Conservation (phyloP, 1,140 invertebrate genomes). For the Mycetomoellerius zeteki region DNA sequence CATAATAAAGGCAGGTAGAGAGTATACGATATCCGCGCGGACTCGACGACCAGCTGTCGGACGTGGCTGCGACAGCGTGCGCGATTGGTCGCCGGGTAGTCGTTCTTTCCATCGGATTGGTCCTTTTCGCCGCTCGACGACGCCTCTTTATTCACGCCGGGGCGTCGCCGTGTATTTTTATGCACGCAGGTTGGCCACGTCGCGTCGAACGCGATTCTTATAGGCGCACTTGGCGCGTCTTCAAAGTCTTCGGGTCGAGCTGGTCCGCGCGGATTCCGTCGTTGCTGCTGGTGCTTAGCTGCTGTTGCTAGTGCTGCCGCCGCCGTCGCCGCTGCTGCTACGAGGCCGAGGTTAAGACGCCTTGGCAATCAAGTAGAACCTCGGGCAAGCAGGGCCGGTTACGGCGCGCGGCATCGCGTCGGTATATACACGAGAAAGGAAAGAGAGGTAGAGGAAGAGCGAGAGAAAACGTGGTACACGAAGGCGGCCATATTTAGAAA, state of each 20-base stretch:
- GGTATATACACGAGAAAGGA: slow-evolving; percentile 63
- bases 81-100: slow-evolving; percentile 70
- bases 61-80: slow-evolving; percentile 20
- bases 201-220: slow-evolving; percentile 66
- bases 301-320: background rate
- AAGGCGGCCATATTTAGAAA: slow-evolving; percentile 86
- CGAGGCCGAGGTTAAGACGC: slow-evolving; percentile 85
- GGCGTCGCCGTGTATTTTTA: slow-evolving; percentile 81
- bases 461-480: slow-evolving; percentile 75
- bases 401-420: slow-evolving; percentile 75
- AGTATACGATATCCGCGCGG: slow-evolving; percentile 81
- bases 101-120: slow-evolving; percentile 76
- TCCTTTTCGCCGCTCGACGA: slow-evolving; percentile 77
- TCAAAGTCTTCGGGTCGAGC: background rate
- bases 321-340: background rate
- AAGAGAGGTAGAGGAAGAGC: slow-evolving; percentile 71
- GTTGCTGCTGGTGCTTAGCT: background rate
- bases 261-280: slow-evolving; percentile 74
- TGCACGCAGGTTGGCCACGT: slow-evolving; percentile 74
- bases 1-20: slow-evolving; percentile 80
- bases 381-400: slow-evolving; percentile 86
- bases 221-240: slow-evolving; percentile 67
- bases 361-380: slow-evolving; percentile 87
- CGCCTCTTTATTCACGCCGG: slow-evolving; percentile 82
- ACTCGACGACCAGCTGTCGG: slow-evolving; percentile 73